A percentile compares a stretch with the other conserved stretches of the same genome.
Evolutionary conservation across 2,113 vertebrate species (phyloP).

Genomic region (Salvelinus sp.): DNA sequence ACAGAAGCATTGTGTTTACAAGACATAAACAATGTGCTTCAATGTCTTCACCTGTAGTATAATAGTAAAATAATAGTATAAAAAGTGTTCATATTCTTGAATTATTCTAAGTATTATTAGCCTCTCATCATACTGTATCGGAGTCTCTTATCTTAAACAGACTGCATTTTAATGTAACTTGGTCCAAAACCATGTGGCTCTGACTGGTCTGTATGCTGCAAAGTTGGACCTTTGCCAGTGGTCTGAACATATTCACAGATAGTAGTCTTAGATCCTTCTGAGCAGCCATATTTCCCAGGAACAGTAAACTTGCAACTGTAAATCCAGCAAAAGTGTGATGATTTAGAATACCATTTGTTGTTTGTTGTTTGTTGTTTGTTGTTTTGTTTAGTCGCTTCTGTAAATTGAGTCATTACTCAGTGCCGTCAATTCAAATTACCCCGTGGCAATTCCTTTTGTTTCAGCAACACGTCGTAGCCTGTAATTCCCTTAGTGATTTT

Average conservation of each 20-base stretch:
- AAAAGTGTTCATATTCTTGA: too few species aligned
- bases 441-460: constrained; percentile 67
- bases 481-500: constrained; percentile 67
- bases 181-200: too few species aligned
- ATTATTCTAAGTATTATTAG: too few species aligned
- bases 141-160: too few species aligned
- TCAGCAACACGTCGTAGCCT: constrained; percentile 51
- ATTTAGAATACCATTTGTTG: constrained; percentile 69
- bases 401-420: constrained; percentile 73
- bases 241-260: background rate
- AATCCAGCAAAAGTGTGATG: constrained; percentile 59
- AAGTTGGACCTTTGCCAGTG: background rate
- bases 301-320: constrained; percentile 40
- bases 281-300: constrained; percentile 42
- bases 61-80: too few species aligned
- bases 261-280: constrained; percentile 9
- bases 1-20: background rate
- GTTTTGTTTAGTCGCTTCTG: constrained; percentile 62
- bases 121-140: too few species aligned
- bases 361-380: constrained; percentile 62
- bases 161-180: too few species aligned
- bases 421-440: constrained; percentile 71
- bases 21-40: too few species aligned
- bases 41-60: too few species aligned
- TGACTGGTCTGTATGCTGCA: background rate